These are phyloP conservation scores for Eidolon helvum DNA, from an alignment of 2,113 vertebrate genomes.

Conservation along the genomic window DNA sequence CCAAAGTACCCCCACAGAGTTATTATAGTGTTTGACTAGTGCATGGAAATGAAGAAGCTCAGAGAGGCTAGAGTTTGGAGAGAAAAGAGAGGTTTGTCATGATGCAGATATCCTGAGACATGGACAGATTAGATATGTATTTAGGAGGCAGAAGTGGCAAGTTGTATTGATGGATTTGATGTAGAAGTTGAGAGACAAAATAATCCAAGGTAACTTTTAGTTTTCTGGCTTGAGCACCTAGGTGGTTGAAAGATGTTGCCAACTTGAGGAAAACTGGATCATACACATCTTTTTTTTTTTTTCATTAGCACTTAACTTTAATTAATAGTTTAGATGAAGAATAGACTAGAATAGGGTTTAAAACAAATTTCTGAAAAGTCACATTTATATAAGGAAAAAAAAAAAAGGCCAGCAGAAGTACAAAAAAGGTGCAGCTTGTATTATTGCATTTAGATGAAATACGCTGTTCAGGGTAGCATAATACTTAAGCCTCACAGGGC, in stretches of 20 bases:
- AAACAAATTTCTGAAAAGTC: constrained; percentile 64
- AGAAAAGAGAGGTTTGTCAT: background rate
- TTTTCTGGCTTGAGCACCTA: background rate
- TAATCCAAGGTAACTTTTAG: background rate
- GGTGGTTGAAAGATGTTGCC: background rate
- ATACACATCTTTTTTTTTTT: background rate
- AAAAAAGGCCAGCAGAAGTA: constrained; percentile 39
- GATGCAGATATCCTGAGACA: background rate
- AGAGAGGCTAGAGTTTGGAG: background rate
- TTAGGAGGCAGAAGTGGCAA: background rate
- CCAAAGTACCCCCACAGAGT: background rate
- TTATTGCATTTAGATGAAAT: constrained; percentile 65
- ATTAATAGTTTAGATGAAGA: constrained; percentile 56
- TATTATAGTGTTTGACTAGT: background rate
- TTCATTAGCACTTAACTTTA: constrained; percentile 77
- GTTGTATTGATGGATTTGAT: background rate
- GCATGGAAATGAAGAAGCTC: background rate
- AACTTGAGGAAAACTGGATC: background rate
- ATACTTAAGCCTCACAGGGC: constrained; percentile 31
- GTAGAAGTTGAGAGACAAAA: background rate
- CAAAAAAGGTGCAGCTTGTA: constrained; percentile 30
- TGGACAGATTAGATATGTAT: background rate
- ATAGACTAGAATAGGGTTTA: constrained; percentile 76
- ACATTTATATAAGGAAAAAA: constrained; percentile 44
- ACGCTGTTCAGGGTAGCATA: background rate